Conservation (phyloP, 2,888 invertebrate genomes). For the Synergus japonicus region DNA sequence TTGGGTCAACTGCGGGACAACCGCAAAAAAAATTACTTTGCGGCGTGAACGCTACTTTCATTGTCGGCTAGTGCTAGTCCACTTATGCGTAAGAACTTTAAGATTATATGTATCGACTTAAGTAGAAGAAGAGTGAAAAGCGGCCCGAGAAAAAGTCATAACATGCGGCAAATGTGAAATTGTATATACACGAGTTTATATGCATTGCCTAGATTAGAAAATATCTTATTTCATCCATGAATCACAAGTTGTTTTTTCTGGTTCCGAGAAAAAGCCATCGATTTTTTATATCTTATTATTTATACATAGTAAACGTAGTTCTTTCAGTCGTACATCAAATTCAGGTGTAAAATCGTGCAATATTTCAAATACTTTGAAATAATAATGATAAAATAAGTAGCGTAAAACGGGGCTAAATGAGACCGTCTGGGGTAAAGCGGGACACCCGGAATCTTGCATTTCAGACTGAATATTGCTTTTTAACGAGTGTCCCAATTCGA, state of each 20-base stretch:
- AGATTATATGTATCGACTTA: conserved; percentile 13
- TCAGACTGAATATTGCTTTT: too few species aligned
- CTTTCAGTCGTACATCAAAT: too few species aligned
- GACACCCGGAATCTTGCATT: too few species aligned
- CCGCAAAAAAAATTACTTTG: conserved; percentile 69
- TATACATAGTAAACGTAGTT: too few species aligned
- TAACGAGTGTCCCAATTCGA: too few species aligned
- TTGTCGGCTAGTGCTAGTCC: conserved; percentile 64
- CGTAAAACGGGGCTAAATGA: too few species aligned
- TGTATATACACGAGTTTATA: not conserved
- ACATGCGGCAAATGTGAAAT: not conserved
- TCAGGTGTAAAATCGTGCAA: too few species aligned
- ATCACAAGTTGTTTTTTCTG: not conserved
- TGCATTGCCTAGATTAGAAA: not conserved
- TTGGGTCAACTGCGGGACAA: conserved; percentile 71
- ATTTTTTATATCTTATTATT: too few species aligned
- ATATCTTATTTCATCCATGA: not conserved
- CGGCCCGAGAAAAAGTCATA: not conserved
- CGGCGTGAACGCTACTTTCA: conserved; percentile 72
- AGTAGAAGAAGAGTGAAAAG: conserved; percentile 35
- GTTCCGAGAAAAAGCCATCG: too few species aligned
- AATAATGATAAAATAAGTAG: too few species aligned
- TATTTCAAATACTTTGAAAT: too few species aligned
- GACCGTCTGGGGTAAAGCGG: too few species aligned
- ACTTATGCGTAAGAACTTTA: conserved; percentile 49